These are phyloP conservation scores for Chironomus tentans DNA, from an alignment of 2,888 invertebrate species.

Conservation along the genomic window DNA sequence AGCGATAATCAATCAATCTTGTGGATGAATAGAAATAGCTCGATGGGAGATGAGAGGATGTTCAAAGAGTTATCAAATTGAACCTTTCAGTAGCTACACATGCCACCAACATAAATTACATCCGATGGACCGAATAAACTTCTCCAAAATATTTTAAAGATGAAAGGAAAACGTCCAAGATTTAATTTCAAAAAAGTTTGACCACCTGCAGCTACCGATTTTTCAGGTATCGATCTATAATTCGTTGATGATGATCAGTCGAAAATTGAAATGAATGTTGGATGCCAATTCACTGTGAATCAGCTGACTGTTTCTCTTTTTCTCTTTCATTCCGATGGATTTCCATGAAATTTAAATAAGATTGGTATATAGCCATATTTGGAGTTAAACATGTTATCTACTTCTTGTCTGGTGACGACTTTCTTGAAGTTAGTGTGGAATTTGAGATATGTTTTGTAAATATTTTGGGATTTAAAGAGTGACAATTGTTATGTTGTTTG, in stretches of 20 bases:
- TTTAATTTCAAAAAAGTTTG: not conserved
- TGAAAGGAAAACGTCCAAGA: not conserved
- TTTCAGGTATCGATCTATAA: not conserved
- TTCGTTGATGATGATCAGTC: slow-evolving; percentile 9
- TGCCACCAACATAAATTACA: not conserved
- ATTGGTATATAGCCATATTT: no score
- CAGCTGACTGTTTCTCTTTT: not conserved
- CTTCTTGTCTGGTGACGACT: no score
- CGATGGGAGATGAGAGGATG: not conserved
- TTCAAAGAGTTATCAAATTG: not conserved
- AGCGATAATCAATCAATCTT: no score
- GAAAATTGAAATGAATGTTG: slow-evolving; percentile 11
- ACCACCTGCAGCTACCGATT: slow-evolving; percentile 5
- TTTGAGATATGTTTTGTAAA: no score
- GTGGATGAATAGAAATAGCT: not conserved
- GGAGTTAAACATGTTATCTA: no score
- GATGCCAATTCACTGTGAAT: not conserved
- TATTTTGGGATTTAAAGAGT: no score
- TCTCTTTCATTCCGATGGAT: no score
- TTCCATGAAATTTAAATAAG: no score
- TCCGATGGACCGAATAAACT: not conserved
- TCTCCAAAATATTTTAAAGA: not conserved
- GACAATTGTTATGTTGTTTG: no score
- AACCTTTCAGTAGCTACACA: not conserved
- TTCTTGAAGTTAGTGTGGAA: no score